These are phyloP conservation scores for Helicolenus hilgendorfi DNA, from an alignment of 2,797 vertebrate species.

Conservation along the genomic window DNA sequence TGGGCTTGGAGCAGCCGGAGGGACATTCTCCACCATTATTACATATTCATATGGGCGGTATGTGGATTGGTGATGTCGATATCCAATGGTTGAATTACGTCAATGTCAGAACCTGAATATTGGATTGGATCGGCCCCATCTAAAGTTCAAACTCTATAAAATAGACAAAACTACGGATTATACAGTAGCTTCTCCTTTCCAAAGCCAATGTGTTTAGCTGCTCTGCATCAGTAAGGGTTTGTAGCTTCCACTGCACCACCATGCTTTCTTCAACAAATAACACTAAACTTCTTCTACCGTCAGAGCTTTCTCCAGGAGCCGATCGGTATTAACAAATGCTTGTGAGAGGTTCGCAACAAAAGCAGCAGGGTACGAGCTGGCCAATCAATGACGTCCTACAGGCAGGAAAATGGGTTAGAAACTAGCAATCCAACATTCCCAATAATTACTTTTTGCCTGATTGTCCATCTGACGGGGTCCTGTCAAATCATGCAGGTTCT, in stretches of 20 bases:
- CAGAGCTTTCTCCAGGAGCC: background rate
- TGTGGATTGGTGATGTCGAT: background rate
- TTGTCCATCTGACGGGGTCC: background rate
- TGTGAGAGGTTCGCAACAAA: background rate
- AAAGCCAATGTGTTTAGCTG: background rate
- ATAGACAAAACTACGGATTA: fast-evolving
- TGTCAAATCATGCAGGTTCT: background rate
- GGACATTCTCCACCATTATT: background rate
- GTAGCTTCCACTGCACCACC: background rate
- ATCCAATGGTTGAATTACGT: background rate
- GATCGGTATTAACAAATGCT: background rate
- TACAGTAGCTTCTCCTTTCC: background rate
- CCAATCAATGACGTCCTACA: slow-evolving; percentile 27
- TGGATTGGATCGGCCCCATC: background rate
- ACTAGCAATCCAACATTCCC: slow-evolving; percentile 3
- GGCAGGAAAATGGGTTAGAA: slow-evolving; percentile 1
- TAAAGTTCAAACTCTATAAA: background rate
- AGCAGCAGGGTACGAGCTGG: background rate
- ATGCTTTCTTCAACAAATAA: background rate
- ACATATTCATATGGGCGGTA: background rate
- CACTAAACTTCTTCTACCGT: background rate
- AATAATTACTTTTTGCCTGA: background rate
- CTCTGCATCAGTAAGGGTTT: background rate
- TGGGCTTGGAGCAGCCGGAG: too few relatives aligned
- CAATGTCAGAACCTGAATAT: background rate